phyloP scores from a whole-genome alignment of 2,797 vertebrate genomes.

The Cuculus canorus region DNA sequence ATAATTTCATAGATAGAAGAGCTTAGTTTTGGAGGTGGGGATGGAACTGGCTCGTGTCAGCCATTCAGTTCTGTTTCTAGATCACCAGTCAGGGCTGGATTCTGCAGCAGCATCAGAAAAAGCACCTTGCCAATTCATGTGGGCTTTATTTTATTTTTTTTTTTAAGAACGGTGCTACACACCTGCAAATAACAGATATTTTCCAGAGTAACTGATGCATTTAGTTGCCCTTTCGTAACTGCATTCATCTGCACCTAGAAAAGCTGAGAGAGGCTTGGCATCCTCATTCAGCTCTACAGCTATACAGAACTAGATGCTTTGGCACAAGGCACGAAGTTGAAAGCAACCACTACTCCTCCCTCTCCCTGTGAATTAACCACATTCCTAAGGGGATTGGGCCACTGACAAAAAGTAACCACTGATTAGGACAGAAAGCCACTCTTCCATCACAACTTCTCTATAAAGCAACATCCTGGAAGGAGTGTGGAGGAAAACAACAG shows the following conservation, averaged over 20 bases:
- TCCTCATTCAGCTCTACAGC: not conserved
- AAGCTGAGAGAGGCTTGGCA: not conserved
- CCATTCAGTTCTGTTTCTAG: slow-evolving; percentile 2
- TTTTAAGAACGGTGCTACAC: not conserved
- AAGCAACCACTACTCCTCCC: not conserved
- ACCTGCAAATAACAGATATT: slow-evolving; percentile 10
- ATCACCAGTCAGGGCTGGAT: not conserved
- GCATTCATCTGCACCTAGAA: not conserved
- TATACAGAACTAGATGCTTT: not conserved
- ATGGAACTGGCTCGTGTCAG: not conserved
- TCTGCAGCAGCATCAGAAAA: not conserved
- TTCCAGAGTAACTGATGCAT: not conserved
- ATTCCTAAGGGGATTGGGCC: not conserved
- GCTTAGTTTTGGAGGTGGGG: not conserved
- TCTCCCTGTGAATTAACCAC: not conserved
- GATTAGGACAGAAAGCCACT: not conserved
- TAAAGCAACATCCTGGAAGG: not conserved
- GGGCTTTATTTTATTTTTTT: not conserved
- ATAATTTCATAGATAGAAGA: not conserved
- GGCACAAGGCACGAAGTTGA: not conserved
- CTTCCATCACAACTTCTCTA: not conserved
- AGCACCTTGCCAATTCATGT: not conserved
- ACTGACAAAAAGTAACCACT: not conserved
- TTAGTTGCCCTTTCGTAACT: not conserved
- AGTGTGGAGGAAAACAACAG: not conserved